Evolutionary conservation across 2,113 vertebrate genomes (phyloP).

Genomic region (Sebastes schlegelii): DNA sequence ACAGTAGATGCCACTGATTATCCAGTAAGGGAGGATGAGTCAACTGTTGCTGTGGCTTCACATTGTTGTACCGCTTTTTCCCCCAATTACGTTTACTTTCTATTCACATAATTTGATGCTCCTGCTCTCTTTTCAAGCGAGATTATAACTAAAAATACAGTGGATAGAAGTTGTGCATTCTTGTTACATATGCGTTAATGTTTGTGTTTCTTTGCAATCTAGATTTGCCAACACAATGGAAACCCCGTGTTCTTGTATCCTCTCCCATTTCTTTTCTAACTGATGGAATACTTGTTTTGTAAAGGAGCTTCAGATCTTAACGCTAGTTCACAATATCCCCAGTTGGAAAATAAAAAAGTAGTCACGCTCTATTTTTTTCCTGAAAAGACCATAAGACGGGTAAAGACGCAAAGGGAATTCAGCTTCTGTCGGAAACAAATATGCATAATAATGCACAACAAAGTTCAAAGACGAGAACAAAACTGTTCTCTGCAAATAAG

Average conservation of each 20-base stretch:
- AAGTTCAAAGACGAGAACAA: conserved; percentile 63
- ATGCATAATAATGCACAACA: conserved; percentile 66
- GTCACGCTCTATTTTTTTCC: conserved; percentile 78
- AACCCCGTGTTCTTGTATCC: conserved; percentile 46
- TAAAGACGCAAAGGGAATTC: conserved; percentile 53
- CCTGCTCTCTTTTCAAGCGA: conserved; percentile 72
- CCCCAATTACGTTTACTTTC: conserved; percentile 62
- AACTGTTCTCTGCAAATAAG: conserved; percentile 51
- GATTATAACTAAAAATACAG: conserved; percentile 81
- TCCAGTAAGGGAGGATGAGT: conserved; percentile 77
- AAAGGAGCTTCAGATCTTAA: conserved; percentile 66
- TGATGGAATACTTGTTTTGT: conserved; percentile 59
- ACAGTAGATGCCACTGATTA: conserved; percentile 73
- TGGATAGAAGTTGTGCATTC: conserved; percentile 68
- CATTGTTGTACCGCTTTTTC: conserved; percentile 65
- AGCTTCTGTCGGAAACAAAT: conserved; percentile 59
- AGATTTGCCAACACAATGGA: conserved; percentile 66
- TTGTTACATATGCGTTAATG: conserved; percentile 65
- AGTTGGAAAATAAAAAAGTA: conserved; percentile 60
- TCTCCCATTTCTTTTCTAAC: conserved; percentile 52
- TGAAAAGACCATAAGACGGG: conserved; percentile 69
- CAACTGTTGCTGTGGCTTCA: conserved; percentile 75
- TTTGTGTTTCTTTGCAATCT: conserved; percentile 52
- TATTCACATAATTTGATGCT: conserved; percentile 65
- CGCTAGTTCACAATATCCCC: conserved; percentile 60